Percentiles rank a stretch among this genome's conserved stretches.
Evolutionary conservation across 2,113 vertebrate genomes (phyloP).

Genomic region (Oncorhynchus mykiss): DNA sequence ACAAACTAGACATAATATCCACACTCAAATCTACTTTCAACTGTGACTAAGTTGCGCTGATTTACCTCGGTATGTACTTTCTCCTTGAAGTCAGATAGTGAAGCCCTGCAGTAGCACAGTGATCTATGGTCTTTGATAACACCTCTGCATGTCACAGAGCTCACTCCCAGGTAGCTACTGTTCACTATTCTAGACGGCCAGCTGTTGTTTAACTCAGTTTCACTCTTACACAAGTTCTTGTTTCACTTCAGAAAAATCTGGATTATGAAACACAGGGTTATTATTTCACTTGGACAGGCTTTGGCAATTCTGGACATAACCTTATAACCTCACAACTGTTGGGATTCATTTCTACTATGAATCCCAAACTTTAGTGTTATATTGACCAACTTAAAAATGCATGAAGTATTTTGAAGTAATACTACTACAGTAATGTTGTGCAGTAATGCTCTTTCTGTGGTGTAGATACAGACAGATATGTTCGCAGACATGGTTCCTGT

Average conservation of each 20-base stretch:
- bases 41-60: not conserved
- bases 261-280: slow-evolving; percentile 69
- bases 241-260: slow-evolving; percentile 79
- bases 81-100: slow-evolving; percentile 9
- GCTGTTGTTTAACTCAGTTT: slow-evolving; percentile 70
- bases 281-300: slow-evolving; percentile 47
- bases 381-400: not conserved
- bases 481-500: slow-evolving; percentile 27
- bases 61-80: slow-evolving; percentile 48
- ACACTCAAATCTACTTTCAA: no score
- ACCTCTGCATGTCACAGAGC: slow-evolving; percentile 14
- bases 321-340: slow-evolving; percentile 12
- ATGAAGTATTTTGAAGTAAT: no score
- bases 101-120: slow-evolving; percentile 15
- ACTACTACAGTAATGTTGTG: not conserved
- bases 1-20: no score
- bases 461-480: slow-evolving; percentile 22
- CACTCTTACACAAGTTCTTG: slow-evolving; percentile 77
- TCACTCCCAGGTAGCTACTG: slow-evolving; percentile 36
- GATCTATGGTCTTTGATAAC: not conserved
- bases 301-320: slow-evolving; percentile 63
- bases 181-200: slow-evolving; percentile 20
- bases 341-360: slow-evolving; percentile 48
- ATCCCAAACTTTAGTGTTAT: not conserved
- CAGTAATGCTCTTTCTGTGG: slow-evolving; percentile 9